Conservation (phyloP, 2,113 vertebrate species). For the Girardinichthys multiradiatus region DNA sequence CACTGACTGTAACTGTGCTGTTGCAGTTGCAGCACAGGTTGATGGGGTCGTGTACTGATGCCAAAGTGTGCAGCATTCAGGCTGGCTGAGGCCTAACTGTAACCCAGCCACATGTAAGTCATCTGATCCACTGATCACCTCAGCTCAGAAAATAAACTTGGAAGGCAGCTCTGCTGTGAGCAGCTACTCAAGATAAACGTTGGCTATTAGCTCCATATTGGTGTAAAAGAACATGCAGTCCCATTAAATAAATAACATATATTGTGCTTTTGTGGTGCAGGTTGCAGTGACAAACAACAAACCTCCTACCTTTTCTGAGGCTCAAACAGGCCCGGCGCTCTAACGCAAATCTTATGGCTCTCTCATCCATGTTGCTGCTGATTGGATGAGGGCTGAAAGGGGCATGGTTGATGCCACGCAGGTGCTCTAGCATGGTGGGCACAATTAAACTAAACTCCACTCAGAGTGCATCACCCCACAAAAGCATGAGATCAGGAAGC, state of each 20-base stretch:
- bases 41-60: conserved; percentile 41
- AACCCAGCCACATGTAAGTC: conserved; percentile 37
- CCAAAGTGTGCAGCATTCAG: conserved; percentile 4
- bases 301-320: conserved; percentile 76
- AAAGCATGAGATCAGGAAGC: not conserved
- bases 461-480: conserved; percentile 1
- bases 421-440: conserved; percentile 67
- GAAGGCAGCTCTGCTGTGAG: not conserved
- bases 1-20: not conserved
- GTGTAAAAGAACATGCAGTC: not conserved
- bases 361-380: conserved; percentile 62
- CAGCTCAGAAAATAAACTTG: conserved; percentile 44
- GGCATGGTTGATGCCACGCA: conserved; percentile 57
- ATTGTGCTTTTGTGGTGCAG: no score
- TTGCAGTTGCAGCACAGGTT: conserved; percentile 25
- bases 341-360: conserved; percentile 63
- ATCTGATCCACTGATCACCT: conserved; percentile 51
- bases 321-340: conserved; percentile 73
- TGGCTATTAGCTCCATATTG: not conserved
- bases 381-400: conserved; percentile 68
- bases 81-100: conserved; percentile 49
- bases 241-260: no score
- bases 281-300: conserved; percentile 9
- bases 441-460: conserved; percentile 11
- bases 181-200: not conserved